Evolutionary conservation across 1,140 invertebrate genomes (phyloP).

Genomic region (Zophobas morio): DNA sequence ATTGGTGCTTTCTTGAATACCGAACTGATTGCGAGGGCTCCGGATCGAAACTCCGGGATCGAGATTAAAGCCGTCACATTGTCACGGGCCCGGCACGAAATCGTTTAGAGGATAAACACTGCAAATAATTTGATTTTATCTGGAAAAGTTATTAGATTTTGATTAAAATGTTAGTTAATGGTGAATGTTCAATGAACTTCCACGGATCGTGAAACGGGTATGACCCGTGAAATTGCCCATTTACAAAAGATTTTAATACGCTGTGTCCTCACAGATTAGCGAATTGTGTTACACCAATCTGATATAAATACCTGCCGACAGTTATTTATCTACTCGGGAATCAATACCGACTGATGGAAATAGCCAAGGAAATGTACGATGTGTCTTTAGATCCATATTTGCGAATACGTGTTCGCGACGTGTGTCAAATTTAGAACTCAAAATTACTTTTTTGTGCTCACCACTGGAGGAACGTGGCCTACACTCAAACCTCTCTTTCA

Average conservation of each 20-base stretch:
- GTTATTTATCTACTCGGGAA: not conserved
- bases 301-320: not conserved
- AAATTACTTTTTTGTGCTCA: constrained; percentile 4
- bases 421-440: constrained; percentile 11
- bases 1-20: constrained; percentile 49
- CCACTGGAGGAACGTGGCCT: constrained; percentile 1
- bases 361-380: constrained; percentile 3
- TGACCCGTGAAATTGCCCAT: constrained; percentile 8
- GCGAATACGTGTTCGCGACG: constrained; percentile 21
- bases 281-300: constrained; percentile 21
- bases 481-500: constrained; percentile 7
- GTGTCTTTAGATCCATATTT: constrained; percentile 12
- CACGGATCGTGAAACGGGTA: constrained; percentile 35
- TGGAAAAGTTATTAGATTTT: constrained; percentile 52
- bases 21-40: constrained; percentile 49
- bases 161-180: constrained; percentile 52
- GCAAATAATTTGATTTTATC: constrained; percentile 55
- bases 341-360: constrained; percentile 9
- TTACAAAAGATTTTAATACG: constrained; percentile 9
- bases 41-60: constrained; percentile 30
- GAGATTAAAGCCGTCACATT: constrained; percentile 51
- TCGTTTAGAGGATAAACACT: constrained; percentile 50
- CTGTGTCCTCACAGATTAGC: not conserved
- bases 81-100: constrained; percentile 42
- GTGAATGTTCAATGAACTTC: constrained; percentile 49